Conservation (phyloP, 2,888 invertebrate genomes). For the Dryocosmus kuriphilus region DNA sequence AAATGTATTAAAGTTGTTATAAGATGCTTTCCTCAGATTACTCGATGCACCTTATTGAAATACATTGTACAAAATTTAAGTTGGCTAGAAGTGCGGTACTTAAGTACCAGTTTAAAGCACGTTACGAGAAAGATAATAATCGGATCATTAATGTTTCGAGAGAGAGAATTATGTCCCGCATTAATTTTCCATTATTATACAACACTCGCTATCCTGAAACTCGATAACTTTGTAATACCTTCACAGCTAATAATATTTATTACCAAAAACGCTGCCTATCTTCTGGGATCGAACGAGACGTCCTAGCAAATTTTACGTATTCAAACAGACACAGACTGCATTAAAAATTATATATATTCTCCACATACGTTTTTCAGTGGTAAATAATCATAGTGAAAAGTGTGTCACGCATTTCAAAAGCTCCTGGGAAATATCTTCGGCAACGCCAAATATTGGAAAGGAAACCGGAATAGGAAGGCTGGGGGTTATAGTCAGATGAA, state of each 20-base stretch:
- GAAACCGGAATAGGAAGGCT: no score
- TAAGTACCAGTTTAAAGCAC: constrained; percentile 7
- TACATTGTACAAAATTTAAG: constrained; percentile 11
- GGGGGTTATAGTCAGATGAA: no score
- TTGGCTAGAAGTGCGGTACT: neutral
- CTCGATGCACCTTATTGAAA: neutral
- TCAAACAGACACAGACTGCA: no score
- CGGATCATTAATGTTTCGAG: constrained; percentile 13
- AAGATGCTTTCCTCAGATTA: neutral
- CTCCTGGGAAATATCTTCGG: no score
- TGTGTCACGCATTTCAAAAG: no score
- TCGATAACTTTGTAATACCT: constrained; percentile 2
- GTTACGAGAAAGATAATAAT: constrained; percentile 19
- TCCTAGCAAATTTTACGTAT: no score
- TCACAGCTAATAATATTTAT: neutral
- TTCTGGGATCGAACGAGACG: no score
- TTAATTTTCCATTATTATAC: constrained; percentile 30
- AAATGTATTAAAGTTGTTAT: neutral
- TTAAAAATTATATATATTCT: no score
- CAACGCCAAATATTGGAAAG: no score
- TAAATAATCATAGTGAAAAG: no score
- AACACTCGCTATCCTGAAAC: neutral
- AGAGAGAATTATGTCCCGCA: neutral
- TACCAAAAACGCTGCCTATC: neutral
- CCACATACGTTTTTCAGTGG: no score